These are phyloP conservation scores for Conger conger DNA, from an alignment of 2,113 vertebrate genomes.

Conservation along the genomic window DNA sequence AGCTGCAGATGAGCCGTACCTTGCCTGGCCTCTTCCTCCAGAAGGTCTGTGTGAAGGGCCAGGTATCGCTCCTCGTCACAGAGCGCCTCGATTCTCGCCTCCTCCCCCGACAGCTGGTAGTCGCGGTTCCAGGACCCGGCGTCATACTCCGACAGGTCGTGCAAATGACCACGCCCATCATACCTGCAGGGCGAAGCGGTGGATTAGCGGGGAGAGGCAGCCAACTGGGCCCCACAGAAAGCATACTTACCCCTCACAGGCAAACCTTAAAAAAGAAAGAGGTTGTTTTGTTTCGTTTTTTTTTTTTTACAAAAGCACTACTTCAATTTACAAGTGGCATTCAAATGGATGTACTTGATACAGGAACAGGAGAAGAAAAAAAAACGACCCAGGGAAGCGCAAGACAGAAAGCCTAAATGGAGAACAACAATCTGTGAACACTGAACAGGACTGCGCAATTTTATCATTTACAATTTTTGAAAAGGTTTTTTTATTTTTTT, in stretches of 20 bases:
- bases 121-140: conserved; percentile 97
- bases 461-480: neutral
- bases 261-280: conserved; percentile 53
- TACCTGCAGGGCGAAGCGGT: conserved; percentile 86
- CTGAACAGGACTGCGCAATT: no score
- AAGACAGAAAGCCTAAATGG: conserved; percentile 37
- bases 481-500: conserved; percentile 28
- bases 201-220: conserved; percentile 70
- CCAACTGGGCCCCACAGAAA: conserved; percentile 37
- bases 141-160: conserved; percentile 99
- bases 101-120: conserved; percentile 95
- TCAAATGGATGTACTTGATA: conserved; percentile 28
- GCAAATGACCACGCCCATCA: conserved; percentile 97
- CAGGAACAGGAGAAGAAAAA: neutral
- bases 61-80: conserved; percentile 99
- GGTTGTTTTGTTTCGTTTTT: conserved; percentile 33
- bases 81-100: conserved; percentile 92
- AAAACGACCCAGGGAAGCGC: conserved; percentile 27
- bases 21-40: conserved; percentile 98
- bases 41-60: conserved; percentile 97
- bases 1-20: conserved; percentile 69
- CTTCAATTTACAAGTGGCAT: conserved; percentile 33
- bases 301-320: conserved; percentile 39
- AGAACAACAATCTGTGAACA: conserved; percentile 9
- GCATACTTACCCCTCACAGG: conserved; percentile 64